phyloP scores from a whole-genome alignment of 2,888 invertebrate genomes.

The Listrodromus nycthemerus region DNA sequence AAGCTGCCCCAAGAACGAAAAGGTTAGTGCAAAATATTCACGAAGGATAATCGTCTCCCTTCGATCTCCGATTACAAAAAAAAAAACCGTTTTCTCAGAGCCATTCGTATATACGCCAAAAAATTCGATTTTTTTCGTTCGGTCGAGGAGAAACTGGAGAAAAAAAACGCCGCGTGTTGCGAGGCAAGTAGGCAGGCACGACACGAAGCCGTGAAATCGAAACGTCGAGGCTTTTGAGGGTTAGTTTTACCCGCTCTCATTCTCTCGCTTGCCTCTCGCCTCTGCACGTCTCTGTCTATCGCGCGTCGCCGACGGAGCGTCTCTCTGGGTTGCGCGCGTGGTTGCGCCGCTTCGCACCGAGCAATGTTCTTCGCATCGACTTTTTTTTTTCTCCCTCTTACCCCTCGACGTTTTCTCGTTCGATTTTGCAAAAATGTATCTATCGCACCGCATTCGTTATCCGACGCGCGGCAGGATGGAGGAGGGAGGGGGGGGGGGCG shows the following conservation, averaged over 20 bases:
- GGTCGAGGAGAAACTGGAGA: neutral
- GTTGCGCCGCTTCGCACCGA: constrained; percentile 21
- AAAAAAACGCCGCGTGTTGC: neutral
- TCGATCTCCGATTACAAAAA: neutral
- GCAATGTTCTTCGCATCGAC: neutral
- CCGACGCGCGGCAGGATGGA: neutral
- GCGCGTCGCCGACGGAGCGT: constrained; percentile 60
- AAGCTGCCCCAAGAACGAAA: constrained; percentile 20
- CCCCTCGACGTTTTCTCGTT: neutral
- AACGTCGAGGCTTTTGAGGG: constrained; percentile 73
- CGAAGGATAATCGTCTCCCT: neutral
- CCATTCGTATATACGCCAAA: neutral
- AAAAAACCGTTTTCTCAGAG: no score
- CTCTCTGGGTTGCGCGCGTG: constrained; percentile 57
- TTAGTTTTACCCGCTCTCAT: constrained; percentile 73
- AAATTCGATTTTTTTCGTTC: neutral
- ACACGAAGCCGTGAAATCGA: constrained; percentile 6
- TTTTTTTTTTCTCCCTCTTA: neutral
- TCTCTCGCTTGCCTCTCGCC: constrained; percentile 5
- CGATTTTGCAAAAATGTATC: neutral
- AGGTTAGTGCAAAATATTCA: constrained; percentile 66
- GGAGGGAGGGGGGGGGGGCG: neutral
- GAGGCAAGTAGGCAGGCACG: neutral
- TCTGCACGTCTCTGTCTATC: constrained; percentile 28
- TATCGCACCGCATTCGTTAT: neutral